Evolutionary conservation across 1,140 invertebrate species (phyloP), one percentile per base, ranked within the genome.

Genomic region (Camponotus pennsylvanicus): DNA sequence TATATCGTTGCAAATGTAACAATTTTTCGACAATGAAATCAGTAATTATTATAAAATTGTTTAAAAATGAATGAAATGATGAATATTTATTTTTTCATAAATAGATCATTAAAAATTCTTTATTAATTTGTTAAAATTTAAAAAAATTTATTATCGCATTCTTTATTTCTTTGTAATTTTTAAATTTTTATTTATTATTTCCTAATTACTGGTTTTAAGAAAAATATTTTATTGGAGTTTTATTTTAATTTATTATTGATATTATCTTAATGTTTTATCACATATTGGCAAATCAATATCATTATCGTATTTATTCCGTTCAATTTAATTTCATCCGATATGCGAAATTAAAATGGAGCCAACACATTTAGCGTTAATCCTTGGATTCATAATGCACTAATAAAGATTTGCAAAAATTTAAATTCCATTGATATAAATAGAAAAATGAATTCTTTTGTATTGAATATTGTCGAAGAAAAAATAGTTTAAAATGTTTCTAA

Each of bases 51-150:
- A 64, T 32, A 13, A 63, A 61, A 77, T 63, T 76, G 73, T 37
- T 77, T 61, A 18, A 77, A 52, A 64, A 27, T 27, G 27, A 64
- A 76, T 61, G 13, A 21, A 27, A 18, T 27, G 13, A 45, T 45
- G 37, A 40, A 27, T 18, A 15, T 45, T 45, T 40, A 11, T 45
- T 63, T 64, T 45, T 45, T 61, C 27, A n/a, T 75, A 75, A 75
- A 13, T 1, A 59, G n/a, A 55, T 75, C 3, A 32, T 76, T 13
- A 64, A 42, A 45, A 45, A 71, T 42, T 63, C 3, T 8, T 77
- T 77, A 77, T 77, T 45, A 77, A 77, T 63, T 77, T 18, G 13
- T 32, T 49, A 15, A 18, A 21, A 37, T 78, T 78, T n/a, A 42
- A 52, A 49, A 66, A 76, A 3, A 42, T 61, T 61, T 42, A 2